Conservation (phyloP, 2,113 vertebrate species). For the Aptenodytes patagonicus region DNA sequence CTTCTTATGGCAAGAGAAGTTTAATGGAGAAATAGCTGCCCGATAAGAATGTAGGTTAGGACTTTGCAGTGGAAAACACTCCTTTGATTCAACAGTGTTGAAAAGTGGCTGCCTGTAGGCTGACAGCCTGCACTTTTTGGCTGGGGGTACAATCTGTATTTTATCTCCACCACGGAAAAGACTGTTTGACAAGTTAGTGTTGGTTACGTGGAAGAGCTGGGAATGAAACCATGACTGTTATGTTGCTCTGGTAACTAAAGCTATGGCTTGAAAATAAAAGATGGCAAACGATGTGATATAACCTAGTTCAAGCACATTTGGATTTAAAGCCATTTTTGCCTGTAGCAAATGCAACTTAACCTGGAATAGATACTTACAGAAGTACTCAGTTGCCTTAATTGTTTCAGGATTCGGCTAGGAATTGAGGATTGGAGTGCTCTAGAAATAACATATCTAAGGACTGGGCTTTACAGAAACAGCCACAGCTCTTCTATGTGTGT, state of each 20-base stretch:
- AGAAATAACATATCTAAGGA: not conserved
- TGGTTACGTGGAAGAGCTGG: conserved; percentile 9
- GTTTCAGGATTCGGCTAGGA: not conserved
- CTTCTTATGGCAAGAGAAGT: not conserved
- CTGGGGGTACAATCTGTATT: not conserved
- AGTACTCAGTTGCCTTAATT: not conserved
- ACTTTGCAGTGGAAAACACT: not conserved
- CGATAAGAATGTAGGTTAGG: not conserved
- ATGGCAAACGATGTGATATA: not conserved
- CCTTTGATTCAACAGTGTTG: not conserved
- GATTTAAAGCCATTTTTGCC: not conserved
- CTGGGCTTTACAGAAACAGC: not conserved
- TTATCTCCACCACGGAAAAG: not conserved
- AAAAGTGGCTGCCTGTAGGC: not conserved
- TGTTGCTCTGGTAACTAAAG: conserved; percentile 30
- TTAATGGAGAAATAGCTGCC: not conserved
- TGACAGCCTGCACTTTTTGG: not conserved
- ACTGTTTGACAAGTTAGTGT: conserved; percentile 1
- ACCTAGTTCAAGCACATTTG: not conserved
- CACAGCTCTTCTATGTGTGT: not conserved
- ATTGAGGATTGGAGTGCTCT: not conserved
- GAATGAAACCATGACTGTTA: not conserved
- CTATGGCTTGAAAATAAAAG: not conserved
- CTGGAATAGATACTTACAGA: not conserved
- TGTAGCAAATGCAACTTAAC: not conserved